Evolutionary conservation across 2,113 vertebrate genomes (phyloP).

Genomic region (Pterocles gutturalis): DNA sequence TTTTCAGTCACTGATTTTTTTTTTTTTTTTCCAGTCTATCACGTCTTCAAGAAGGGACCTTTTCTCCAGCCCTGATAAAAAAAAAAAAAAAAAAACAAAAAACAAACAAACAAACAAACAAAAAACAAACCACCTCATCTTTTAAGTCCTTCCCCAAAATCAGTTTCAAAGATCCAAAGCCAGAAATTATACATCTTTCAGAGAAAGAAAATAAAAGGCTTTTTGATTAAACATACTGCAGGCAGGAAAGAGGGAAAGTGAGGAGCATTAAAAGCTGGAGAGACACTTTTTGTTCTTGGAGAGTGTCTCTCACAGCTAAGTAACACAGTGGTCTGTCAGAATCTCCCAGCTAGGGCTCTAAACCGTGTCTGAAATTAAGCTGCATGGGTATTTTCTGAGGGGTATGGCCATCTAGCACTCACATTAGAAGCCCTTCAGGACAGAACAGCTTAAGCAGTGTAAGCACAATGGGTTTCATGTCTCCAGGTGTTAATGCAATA

Average conservation of each 20-base stretch:
- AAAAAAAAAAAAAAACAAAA: too few relatives aligned
- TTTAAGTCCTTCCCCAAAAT: background rate
- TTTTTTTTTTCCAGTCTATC: background rate
- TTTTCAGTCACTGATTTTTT: background rate
- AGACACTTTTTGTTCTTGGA: background rate
- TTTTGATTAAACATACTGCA: background rate
- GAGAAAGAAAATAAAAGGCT: background rate
- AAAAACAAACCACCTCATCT: rapidly evolving
- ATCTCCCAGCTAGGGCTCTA: background rate
- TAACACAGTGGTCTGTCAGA: background rate
- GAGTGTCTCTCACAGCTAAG: background rate
- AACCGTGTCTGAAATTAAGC: background rate
- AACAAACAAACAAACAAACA: too few relatives aligned
- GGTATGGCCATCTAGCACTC: too few relatives aligned
- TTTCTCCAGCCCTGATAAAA: background rate
- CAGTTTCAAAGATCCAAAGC: background rate
- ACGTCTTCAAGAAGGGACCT: background rate
- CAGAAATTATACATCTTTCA: background rate
- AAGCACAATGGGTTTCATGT: background rate
- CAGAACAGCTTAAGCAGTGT: background rate
- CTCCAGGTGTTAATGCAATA: background rate
- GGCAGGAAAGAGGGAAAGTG: background rate
- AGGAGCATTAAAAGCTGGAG: background rate
- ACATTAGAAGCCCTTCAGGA: background rate
- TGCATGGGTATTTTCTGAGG: background rate